A percentile compares a stretch with the other conserved stretches of the same genome.
phyloP scores from a whole-genome alignment of 2,888 invertebrate species.

The Lithophane semibrunnea region DNA sequence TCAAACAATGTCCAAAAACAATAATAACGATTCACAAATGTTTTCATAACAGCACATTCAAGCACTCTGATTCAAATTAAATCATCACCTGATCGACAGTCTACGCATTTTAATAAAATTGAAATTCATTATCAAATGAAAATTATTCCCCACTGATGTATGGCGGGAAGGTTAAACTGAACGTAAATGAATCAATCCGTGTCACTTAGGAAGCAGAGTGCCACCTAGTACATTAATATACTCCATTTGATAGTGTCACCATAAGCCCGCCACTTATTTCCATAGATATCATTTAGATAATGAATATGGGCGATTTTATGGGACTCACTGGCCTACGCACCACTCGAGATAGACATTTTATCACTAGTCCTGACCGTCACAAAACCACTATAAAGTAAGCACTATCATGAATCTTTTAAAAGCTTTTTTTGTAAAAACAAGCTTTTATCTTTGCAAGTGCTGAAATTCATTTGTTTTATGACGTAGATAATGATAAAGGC shows the following conservation, averaged over 20 bases:
- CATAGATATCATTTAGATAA: slow-evolving; percentile 46
- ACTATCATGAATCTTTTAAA: slow-evolving; percentile 63
- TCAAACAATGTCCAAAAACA: slow-evolving; percentile 26
- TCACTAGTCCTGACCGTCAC: slow-evolving; percentile 36
- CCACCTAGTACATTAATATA: slow-evolving; percentile 36
- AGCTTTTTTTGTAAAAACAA: slow-evolving; percentile 62
- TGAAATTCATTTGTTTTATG: slow-evolving; percentile 22
- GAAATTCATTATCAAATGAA: slow-evolving; percentile 59
- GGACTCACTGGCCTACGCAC: slow-evolving; percentile 20
- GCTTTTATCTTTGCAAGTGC: slow-evolving; percentile 34
- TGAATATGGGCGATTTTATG: slow-evolving; percentile 40
- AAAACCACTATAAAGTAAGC: slow-evolving; percentile 28
- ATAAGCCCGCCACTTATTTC: slow-evolving; percentile 39
- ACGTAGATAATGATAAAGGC: background rate
- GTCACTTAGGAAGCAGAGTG: slow-evolving; percentile 29
- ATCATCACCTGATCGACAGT: slow-evolving; percentile 62
- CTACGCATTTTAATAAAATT: slow-evolving; percentile 66
- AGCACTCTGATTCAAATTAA: slow-evolving; percentile 40
- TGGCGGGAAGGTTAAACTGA: slow-evolving; percentile 41
- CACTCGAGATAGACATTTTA: slow-evolving; percentile 55
- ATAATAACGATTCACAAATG: slow-evolving; percentile 17
- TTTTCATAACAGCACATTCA: slow-evolving; percentile 34
- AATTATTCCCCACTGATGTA: slow-evolving; percentile 50
- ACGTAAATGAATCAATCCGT: slow-evolving; percentile 47
- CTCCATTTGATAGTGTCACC: slow-evolving; percentile 34